Evolutionary conservation across 2,797 vertebrate genomes (phyloP).

Genomic region (Linurgus olivaceus): DNA sequence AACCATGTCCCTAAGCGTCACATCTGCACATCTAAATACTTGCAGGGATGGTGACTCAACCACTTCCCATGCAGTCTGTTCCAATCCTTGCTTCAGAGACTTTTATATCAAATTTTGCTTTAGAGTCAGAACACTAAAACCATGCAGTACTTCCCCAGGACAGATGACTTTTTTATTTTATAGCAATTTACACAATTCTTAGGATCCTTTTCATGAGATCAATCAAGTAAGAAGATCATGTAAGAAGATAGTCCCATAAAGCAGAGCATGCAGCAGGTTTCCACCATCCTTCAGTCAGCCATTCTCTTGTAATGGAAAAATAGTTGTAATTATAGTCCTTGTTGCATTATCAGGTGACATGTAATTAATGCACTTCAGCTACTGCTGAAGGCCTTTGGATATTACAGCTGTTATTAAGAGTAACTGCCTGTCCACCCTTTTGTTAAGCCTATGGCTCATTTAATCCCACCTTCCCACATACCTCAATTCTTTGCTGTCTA

Average conservation of each 20-base stretch:
- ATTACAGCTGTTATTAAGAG: background rate
- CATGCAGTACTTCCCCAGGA: background rate
- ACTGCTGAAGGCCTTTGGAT: background rate
- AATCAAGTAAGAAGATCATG: background rate
- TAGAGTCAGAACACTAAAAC: background rate
- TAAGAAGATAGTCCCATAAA: background rate
- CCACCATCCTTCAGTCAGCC: background rate
- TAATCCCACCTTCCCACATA: background rate
- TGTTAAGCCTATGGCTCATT: background rate
- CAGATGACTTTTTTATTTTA: background rate
- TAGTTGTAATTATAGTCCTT: background rate
- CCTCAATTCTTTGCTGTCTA: background rate
- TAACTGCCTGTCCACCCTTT: background rate
- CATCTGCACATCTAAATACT: rapidly evolving
- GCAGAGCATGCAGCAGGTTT: background rate
- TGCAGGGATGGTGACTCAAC: background rate
- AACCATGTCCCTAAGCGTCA: background rate
- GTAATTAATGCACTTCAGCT: background rate
- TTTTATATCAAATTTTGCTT: background rate
- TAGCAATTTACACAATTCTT: background rate
- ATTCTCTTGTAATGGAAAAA: background rate
- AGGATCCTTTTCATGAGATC: background rate
- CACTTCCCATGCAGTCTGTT: background rate
- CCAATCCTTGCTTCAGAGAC: background rate
- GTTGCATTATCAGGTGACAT: background rate